Conservation (phyloP, 2,888 invertebrate species). For the Tenthredo amoena region DNA sequence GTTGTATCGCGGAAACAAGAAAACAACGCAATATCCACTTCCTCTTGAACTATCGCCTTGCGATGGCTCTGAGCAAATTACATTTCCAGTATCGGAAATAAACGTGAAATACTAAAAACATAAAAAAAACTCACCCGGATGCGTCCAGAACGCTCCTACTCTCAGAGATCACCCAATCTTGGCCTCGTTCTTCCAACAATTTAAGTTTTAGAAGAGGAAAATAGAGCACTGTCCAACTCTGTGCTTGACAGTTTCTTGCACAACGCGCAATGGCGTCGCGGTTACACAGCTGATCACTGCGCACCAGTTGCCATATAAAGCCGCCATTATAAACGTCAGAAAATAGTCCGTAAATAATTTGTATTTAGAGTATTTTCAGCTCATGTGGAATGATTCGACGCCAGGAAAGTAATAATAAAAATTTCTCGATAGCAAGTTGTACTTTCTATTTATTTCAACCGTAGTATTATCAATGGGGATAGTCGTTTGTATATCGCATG, state of each 20-base stretch:
- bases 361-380: background rate
- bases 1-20: background rate
- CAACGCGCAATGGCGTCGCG: constrained; percentile 70
- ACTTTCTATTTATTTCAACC: background rate
- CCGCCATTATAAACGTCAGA: constrained; percentile 51
- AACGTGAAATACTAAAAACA: constrained; percentile 1
- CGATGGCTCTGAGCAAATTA: constrained; percentile 43
- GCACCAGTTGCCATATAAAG: constrained; percentile 57
- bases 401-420: background rate
- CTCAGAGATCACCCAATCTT: constrained; percentile 71
- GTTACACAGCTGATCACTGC: constrained; percentile 68
- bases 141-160: constrained; percentile 73
- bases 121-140: constrained; percentile 72
- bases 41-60: background rate
- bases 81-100: constrained; percentile 46
- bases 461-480: background rate
- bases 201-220: constrained; percentile 64
- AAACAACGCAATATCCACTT: constrained; percentile 49
- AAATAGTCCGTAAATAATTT: constrained; percentile 61
- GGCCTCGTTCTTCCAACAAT: constrained; percentile 64
- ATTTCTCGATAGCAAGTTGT: background rate
- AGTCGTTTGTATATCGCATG: background rate
- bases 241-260: constrained; percentile 70
- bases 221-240: constrained; percentile 57
- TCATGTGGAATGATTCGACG: background rate